These are phyloP conservation scores for Pygmarrhopalites habei DNA, from an alignment of 1,140 invertebrate genomes.

Conservation along the genomic window DNA sequence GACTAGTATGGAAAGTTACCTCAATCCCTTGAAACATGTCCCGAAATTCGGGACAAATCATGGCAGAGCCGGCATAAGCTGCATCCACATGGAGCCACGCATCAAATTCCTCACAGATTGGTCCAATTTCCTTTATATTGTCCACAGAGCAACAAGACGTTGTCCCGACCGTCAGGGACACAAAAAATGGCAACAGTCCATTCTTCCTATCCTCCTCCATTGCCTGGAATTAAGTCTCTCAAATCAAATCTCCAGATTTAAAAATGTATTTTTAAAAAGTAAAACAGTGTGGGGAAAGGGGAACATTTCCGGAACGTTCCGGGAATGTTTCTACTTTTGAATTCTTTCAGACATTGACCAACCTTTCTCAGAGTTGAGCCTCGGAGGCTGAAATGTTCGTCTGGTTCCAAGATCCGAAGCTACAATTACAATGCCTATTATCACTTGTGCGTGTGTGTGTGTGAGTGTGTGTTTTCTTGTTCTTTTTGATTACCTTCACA, in stretches of 20 bases:
- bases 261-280: not conserved
- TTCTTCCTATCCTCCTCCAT: conserved; percentile 86
- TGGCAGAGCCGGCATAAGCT: conserved; percentile 88
- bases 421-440: too few species aligned
- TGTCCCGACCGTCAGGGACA: conserved; percentile 82
- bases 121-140: conserved; percentile 81
- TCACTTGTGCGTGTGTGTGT: too few species aligned
- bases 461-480: too few species aligned
- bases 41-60: conserved; percentile 90
- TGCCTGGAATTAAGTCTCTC: conserved; percentile 61
- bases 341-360: too few species aligned
- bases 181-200: conserved; percentile 94
- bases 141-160: conserved; percentile 93
- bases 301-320: not conserved
- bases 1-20: too few species aligned
- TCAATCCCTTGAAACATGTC: conserved; percentile 69
- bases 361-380: conserved; percentile 64
- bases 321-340: too few species aligned
- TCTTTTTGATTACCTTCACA: too few species aligned
- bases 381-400: conserved; percentile 82
- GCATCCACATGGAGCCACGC: conserved; percentile 81
- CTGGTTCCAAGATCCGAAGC: conserved; percentile 90
- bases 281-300: not conserved
- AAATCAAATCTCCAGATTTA: conserved; percentile 7
- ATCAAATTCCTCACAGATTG: conserved; percentile 69